Evolutionary conservation across 2,113 vertebrate species (phyloP), one percentile per base, ranked within the genome.

Genomic region (Boleophthalmus pectinirostris): DNA sequence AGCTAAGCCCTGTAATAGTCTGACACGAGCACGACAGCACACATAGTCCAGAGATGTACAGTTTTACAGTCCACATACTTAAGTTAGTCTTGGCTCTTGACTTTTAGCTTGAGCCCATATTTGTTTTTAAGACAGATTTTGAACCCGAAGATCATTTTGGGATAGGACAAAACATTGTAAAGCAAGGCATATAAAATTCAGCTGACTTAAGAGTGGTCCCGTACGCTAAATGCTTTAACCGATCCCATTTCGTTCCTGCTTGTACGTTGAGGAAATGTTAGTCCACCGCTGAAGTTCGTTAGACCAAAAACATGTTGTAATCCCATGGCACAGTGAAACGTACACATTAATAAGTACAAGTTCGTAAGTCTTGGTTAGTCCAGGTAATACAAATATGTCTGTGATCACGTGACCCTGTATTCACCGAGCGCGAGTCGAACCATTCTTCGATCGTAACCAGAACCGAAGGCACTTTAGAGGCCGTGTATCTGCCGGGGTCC

Each of bases 1-100:
- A 74, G 69, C 38, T 81, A 77, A 72, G 72, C 63, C 68, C 68
- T 79, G 68, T 71, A 83, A 63, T 70, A 68, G 74, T 47, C 69
- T 75, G 80, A 68, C 73, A 84, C 67, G 80, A 78, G 75, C 69
- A 81, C 70, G 18, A 53, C 51, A 51, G 49, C 54, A 57, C 56
- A 57, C 56, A 25, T 25, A 24, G 21, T 57, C 56, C 21, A 57
- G 56, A 24, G 56, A 54, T 54, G 20, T 54, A 54, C 51, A 54
- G 51, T 54, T 54, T n/a, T 54, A 54, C 51, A 54, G 20, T 54
- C 20, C 51, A n/a, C 20, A 61, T 29, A 25, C 24, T 33, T 25
- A 18, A 33, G 13, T 61, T 33, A 61, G 56, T 25, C 56, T 58
- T 58, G 56, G 23, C 56, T 58, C 24, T 33, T 33, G 24, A 33